Evolutionary conservation across 2,888 invertebrate genomes (phyloP).

Genomic region (Drosophila fungiperda): DNA sequence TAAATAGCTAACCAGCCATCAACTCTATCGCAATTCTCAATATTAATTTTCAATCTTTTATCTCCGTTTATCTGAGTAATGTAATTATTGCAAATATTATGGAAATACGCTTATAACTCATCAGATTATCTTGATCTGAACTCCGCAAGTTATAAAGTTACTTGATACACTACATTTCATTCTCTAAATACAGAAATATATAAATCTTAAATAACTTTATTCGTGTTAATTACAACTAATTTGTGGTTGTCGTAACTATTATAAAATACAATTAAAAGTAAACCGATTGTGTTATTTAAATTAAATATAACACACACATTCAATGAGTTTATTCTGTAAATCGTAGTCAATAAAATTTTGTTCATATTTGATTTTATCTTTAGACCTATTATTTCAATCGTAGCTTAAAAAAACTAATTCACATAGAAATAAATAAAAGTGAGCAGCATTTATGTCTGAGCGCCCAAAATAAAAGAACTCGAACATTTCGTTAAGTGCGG

Average conservation of each 20-base stretch:
- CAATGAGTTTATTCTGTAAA: neutral
- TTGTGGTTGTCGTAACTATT: neutral
- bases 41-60: neutral
- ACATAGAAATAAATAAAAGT: neutral
- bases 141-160: neutral
- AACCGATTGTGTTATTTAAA: neutral
- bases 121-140: conserved; percentile 4
- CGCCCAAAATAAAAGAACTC: neutral
- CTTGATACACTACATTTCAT: conserved; percentile 8
- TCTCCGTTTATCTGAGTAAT: neutral
- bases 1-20: neutral
- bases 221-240: neutral
- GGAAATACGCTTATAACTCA: neutral
- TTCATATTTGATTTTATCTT: neutral
- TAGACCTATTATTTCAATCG: neutral
- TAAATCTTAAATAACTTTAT: neutral
- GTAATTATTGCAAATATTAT: neutral
- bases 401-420: neutral
- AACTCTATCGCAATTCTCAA: neutral
- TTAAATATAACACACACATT: neutral
- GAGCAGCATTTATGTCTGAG: neutral
- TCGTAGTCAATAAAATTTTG: too few species aligned
- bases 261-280: neutral
- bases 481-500: neutral
- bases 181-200: conserved; percentile 2